Percentiles rank a stretch among this genome's conserved stretches.
phyloP scores from a whole-genome alignment of 2,113 vertebrate genomes.

The Tupaia chinensis region DNA sequence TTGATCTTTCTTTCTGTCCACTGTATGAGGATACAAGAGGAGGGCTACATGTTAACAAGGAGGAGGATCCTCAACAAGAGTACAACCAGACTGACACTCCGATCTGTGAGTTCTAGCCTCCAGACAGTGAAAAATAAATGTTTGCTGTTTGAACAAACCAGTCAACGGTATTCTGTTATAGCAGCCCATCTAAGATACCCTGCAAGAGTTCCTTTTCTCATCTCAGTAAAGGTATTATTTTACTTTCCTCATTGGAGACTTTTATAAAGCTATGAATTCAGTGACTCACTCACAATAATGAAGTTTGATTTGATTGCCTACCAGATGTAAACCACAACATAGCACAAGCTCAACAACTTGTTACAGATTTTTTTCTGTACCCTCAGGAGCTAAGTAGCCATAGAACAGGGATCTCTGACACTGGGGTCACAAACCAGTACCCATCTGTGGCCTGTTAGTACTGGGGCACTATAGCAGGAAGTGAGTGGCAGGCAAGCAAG shows the following conservation, averaged over 20 bases:
- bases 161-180: neutral
- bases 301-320: neutral
- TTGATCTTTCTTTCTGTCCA: neutral
- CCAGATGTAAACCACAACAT: neutral
- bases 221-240: neutral
- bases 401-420: neutral
- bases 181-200: neutral
- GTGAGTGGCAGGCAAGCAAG: too few relatives aligned
- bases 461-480: too few relatives aligned
- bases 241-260: neutral
- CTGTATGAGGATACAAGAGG: neutral
- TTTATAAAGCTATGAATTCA: neutral
- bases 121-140: neutral
- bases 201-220: neutral
- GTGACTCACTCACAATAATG: neutral
- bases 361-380: conserved; percentile 24
- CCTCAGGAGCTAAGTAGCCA: neutral
- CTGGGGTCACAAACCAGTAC: too few relatives aligned
- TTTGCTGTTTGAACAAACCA: neutral
- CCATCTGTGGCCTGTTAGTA: too few relatives aligned
- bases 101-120: neutral
- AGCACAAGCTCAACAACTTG: neutral
- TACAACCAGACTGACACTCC: neutral
- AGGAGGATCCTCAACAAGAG: neutral
- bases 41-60: neutral